These are phyloP conservation scores for Elanoides forficatus DNA, from an alignment of 2,113 vertebrate species.

Conservation along the genomic window DNA sequence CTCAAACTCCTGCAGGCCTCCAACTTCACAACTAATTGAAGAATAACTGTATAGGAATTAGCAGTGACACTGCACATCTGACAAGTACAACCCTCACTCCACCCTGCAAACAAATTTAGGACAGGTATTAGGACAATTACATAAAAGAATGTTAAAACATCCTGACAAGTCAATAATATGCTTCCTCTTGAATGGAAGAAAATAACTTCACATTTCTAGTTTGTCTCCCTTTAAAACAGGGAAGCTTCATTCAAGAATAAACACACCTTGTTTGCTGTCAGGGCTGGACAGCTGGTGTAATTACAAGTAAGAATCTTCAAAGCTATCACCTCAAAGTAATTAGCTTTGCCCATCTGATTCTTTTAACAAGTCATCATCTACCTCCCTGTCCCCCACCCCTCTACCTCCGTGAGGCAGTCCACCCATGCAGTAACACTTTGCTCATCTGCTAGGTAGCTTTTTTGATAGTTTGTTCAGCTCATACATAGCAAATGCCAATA, in stretches of 20 bases:
- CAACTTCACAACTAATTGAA: neutral
- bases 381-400: neutral
- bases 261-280: neutral
- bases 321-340: neutral
- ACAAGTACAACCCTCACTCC: neutral
- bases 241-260: neutral
- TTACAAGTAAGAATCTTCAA: neutral
- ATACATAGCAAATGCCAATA: rapidly evolving
- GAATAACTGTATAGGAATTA: neutral
- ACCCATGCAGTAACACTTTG: neutral
- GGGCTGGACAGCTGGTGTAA: neutral
- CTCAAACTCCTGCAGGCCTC: neutral
- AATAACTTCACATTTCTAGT: neutral
- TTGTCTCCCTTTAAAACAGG: neutral
- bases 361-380: neutral
- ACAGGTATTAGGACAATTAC: neutral
- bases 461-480: neutral
- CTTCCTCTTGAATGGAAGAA: neutral
- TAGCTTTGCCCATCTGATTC: neutral
- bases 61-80: neutral
- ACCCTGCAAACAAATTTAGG: neutral
- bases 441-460: neutral
- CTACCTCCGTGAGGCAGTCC: neutral
- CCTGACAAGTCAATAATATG: neutral
- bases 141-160: neutral